Conservation (phyloP, 1,140 invertebrate species). For the Dreissena rostriformis region DNA sequence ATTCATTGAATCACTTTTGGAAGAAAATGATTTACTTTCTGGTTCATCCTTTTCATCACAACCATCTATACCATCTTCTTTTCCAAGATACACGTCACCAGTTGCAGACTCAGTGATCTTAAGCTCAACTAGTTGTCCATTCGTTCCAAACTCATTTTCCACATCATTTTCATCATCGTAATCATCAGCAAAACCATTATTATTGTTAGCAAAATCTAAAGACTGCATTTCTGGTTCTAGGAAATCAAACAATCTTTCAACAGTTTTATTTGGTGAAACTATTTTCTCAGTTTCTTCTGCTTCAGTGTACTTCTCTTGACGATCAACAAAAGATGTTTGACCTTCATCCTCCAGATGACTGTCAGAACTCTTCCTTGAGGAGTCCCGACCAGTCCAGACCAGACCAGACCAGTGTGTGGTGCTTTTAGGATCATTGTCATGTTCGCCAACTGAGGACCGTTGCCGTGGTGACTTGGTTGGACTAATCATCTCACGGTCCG, state of each 20-base stretch:
- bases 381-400: conserved; percentile 22
- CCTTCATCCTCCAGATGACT: not conserved
- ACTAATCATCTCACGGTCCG: conserved; percentile 46
- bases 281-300: conserved; percentile 25
- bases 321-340: conserved; percentile 36
- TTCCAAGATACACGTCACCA: conserved; percentile 44
- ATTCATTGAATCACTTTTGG: conserved; percentile 40
- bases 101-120: too few species aligned
- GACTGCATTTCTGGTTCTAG: not conserved
- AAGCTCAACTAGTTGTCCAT: too few species aligned
- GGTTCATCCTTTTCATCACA: not conserved
- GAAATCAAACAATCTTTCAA: conserved; percentile 2
- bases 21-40: not conserved
- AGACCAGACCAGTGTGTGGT: not conserved
- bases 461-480: conserved; percentile 31
- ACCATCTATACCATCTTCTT: conserved; percentile 34
- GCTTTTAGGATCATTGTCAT: not conserved
- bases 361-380: conserved; percentile 34
- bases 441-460: not conserved
- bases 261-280: conserved; percentile 27
- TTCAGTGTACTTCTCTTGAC: conserved; percentile 21
- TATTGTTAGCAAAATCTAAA: conserved; percentile 47
- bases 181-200: conserved; percentile 21
- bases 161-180: not conserved
- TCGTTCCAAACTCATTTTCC: not conserved